Evolutionary conservation across 2,797 vertebrate genomes (phyloP).

Genomic region (Poeciliopsis paucimaculata): DNA sequence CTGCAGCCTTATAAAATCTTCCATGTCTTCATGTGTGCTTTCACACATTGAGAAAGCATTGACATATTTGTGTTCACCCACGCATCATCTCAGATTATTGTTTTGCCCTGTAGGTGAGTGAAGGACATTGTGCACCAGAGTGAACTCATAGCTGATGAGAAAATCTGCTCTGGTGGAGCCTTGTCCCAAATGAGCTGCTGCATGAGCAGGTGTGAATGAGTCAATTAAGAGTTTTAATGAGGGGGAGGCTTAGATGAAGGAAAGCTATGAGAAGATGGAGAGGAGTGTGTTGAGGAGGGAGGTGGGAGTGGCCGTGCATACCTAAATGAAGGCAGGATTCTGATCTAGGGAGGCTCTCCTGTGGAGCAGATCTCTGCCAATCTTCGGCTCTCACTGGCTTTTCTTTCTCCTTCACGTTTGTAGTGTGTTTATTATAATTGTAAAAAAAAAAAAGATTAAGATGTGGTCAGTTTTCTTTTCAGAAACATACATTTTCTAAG

Average conservation of each 20-base stretch:
- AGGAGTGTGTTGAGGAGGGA: conserved; percentile 32
- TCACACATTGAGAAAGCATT: neutral
- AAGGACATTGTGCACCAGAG: conserved; percentile 68
- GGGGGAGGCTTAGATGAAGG: conserved; percentile 64
- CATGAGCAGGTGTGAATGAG: conserved; percentile 77
- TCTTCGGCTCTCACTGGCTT: conserved; percentile 43
- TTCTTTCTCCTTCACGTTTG: conserved; percentile 44
- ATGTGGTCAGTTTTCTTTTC: conserved; percentile 31
- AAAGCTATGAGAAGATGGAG: conserved; percentile 46
- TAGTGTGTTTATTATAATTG: conserved; percentile 27
- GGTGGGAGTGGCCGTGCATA: conserved; percentile 57
- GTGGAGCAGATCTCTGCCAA: conserved; percentile 65
- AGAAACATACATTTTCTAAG: conserved; percentile 10
- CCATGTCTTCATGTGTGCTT: neutral
- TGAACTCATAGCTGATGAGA: conserved; percentile 74
- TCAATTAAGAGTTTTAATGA: conserved; percentile 81
- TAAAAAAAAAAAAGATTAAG: conserved; percentile 16
- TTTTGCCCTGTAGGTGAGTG: conserved; percentile 65
- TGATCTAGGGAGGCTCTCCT: conserved; percentile 64
- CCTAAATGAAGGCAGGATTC: conserved; percentile 60
- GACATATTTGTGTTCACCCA: conserved; percentile 21
- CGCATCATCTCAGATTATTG: conserved; percentile 42
- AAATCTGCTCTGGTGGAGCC: conserved; percentile 71
- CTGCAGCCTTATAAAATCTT: neutral
- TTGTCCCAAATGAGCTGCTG: conserved; percentile 73